Evolutionary conservation across 1,140 invertebrate species (phyloP).

Genomic region (Heliothis subflexa): DNA sequence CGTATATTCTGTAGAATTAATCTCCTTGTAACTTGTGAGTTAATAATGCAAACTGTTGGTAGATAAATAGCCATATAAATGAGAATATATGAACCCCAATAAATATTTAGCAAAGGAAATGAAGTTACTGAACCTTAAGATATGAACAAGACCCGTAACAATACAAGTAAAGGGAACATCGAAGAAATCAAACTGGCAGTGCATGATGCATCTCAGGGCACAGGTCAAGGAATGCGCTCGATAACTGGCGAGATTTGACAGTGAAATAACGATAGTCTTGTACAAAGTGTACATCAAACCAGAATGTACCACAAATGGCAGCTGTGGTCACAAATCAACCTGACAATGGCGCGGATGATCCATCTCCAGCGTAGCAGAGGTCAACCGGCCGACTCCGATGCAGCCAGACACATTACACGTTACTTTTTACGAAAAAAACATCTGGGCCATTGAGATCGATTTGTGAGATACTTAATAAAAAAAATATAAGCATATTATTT

Average conservation of each 20-base stretch:
- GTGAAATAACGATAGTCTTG: constrained; percentile 73
- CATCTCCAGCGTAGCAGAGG: constrained; percentile 69
- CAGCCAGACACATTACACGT: constrained; percentile 56
- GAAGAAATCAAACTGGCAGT: constrained; percentile 62
- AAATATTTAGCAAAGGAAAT: constrained; percentile 20
- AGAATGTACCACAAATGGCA: constrained; percentile 62
- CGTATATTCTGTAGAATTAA: too few species aligned
- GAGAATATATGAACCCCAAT: neutral
- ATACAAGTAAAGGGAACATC: constrained; percentile 47
- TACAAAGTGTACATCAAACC: constrained; percentile 58
- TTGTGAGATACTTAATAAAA: constrained; percentile 58
- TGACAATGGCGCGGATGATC: constrained; percentile 71
- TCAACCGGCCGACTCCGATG: constrained; percentile 61
- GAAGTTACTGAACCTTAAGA: constrained; percentile 34
- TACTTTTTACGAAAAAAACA: constrained; percentile 62
- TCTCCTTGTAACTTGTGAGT: too few species aligned
- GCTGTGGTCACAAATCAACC: constrained; percentile 64
- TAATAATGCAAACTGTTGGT: too few species aligned
- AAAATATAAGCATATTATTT: constrained; percentile 18
- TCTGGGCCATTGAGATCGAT: constrained; percentile 56
- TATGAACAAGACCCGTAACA: constrained; percentile 15
- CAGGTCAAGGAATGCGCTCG: constrained; percentile 76
- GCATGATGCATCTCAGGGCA: constrained; percentile 68
- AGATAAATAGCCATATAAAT: neutral
- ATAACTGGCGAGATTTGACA: constrained; percentile 82